phyloP scores from a whole-genome alignment of 2,888 invertebrate species.

The Lasioglossum calceatum region DNA sequence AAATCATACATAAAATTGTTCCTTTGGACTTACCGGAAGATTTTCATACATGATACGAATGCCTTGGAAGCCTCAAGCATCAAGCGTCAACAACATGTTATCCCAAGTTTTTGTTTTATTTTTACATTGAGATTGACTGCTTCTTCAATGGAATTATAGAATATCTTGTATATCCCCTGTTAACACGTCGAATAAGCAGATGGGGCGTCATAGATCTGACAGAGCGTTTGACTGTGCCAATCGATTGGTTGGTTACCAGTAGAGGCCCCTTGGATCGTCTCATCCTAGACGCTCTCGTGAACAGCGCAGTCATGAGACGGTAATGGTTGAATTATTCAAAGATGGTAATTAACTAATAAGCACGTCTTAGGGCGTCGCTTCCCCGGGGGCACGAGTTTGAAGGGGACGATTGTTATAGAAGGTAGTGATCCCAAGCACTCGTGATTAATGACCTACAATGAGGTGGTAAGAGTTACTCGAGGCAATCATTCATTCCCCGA shows the following conservation, averaged over 20 bases:
- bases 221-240: constrained; percentile 29
- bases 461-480: constrained; percentile 52
- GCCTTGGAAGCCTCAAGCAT: neutral
- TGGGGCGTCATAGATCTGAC: neutral
- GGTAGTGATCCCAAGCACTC: constrained; percentile 44
- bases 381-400: neutral
- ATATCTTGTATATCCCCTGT: neutral
- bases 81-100: neutral
- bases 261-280: constrained; percentile 43
- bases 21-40: neutral
- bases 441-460: constrained; percentile 64
- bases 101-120: neutral
- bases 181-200: neutral
- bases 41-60: neutral
- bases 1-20: neutral
- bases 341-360: constrained; percentile 71
- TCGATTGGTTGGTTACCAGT: constrained; percentile 43
- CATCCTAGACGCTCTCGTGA: constrained; percentile 26
- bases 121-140: neutral
- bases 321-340: constrained; percentile 63
- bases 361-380: constrained; percentile 43
- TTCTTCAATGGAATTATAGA: neutral
- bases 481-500: constrained; percentile 44
- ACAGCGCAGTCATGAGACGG: constrained; percentile 32
- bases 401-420: constrained; percentile 49